A percentile compares a stretch with the other conserved stretches of the same genome.
phyloP scores from a whole-genome alignment of 2,888 invertebrate species.

The Agrotis puta region DNA sequence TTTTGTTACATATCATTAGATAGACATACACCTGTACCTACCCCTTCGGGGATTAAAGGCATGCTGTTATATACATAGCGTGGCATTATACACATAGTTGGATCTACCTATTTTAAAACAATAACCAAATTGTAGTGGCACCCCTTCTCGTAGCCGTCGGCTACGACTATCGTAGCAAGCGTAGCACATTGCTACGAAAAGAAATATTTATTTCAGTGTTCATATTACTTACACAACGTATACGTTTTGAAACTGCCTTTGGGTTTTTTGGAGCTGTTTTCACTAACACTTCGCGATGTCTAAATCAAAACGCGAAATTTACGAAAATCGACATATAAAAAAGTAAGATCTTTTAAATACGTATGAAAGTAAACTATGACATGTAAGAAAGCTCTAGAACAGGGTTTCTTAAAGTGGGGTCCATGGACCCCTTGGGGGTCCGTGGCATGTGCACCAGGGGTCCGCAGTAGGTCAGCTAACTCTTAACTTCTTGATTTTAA shows the following conservation, averaged over 20 bases:
- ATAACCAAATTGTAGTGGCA: background rate
- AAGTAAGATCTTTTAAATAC: too few species aligned
- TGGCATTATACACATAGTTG: background rate
- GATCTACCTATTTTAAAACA: background rate
- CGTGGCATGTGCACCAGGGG: too few species aligned
- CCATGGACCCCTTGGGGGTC: too few species aligned
- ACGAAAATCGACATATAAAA: too few species aligned
- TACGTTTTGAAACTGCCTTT: background rate
- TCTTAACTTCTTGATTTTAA: too few species aligned
- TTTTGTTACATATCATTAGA: background rate
- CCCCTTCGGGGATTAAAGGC: background rate
- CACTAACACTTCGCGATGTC: background rate
- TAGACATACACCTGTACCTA: background rate
- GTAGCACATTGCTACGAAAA: slow-evolving; percentile 28
- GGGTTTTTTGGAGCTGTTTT: too few species aligned
- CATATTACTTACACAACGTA: background rate
- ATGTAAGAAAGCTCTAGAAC: background rate
- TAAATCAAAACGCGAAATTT: background rate
- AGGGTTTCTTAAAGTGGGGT: too few species aligned
- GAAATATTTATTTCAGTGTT: background rate
- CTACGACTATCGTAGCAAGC: slow-evolving; percentile 33
- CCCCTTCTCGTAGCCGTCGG: slow-evolving; percentile 15
- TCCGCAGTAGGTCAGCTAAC: too few species aligned
- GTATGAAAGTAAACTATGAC: too few species aligned
- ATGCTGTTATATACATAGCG: background rate